Base-by-base conservation (phyloP, 64 coral and sea anemone species). In the Dendrophyllia cribrosa region DNA sequence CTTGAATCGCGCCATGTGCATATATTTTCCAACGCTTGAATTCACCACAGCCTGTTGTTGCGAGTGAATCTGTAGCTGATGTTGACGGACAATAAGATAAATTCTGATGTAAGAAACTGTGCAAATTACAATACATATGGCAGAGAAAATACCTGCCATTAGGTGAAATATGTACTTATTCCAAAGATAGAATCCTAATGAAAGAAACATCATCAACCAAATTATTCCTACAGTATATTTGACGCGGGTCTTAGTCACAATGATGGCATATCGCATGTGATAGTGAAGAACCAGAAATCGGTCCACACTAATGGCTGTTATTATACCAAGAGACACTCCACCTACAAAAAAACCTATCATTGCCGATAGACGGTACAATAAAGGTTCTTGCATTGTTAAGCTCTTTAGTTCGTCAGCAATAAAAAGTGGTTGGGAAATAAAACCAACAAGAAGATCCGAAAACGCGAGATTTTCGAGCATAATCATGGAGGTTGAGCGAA, bases 401-500 rank as follows among this genome's bases (percentile, higher is more conserved):
- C 34, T 5, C 49, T 13, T 56, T 19, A 53, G 5, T 51, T 6
- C 51, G 17, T 21, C 7, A 7, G 45, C 45, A 10, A 86, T 70
- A 20, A 50, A 86, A 14, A 86, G 22, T n/a, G 83, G 65, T 9
- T 86, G 83, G n/a, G 70, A 63, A 46, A 86, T 70, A 25, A 86
- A 23, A 69, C 65, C 83, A 17, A 86, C 83, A 19, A 43, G 47
- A 14, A 86, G 47, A 10, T 86, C 83, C 5, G 83, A 70, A 3
- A 86, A n/a, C 24, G 83, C 83, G 11, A 86, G 65, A 11, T 64
- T 70, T 1, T 5, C 47, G 12, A 86, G 16, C 10, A 70, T 22
- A 15, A 86, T 70, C 19, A 51, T 86, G 46, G 83, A 86, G 10
- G 83, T 62, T 7, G 83, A 86, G 25, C 68, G 83, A 53, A 86